Base-by-base conservation (phyloP, 53 echinoderm and acorn worm species). In the Holothuria leucospilota region DNA sequence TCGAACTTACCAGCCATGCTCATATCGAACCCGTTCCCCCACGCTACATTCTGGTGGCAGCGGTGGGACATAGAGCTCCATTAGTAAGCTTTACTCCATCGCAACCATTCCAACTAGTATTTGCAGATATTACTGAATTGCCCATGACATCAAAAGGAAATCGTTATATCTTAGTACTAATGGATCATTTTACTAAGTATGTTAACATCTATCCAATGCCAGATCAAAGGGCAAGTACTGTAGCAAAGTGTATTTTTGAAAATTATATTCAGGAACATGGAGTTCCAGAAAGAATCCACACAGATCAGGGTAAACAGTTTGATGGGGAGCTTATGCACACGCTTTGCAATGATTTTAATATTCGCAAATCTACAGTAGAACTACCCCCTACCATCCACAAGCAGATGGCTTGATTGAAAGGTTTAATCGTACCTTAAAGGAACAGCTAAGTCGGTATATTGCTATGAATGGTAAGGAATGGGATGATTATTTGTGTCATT, bases 261-360 rank as follows among this genome's bases (percentile, higher is more conserved):
- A 77, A 87, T 23, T 87, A 87, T 49, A 13, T 87, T 28, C 62
- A 63, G 12, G 52, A 71, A 2, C 85, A 71, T 6, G 85, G 60
- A 72, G 5, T 39, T n/a, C n/a, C n/a, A n/a, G n/a, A n/a, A n/a
- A n/a, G n/a, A n/a, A n/a, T n/a, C n/a, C n/a, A n/a, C n/a, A 85
- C 85, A 18, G 85, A 85, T 71, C 87, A 87, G 52, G 87, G 87
- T 20, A 77, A 67, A 29, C 87, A 77, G 21, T 87, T 87, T 51
- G 87, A 87, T n/a, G n/a, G n/a, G n/a, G n/a, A n/a, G n/a, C n/a
- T n/a, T n/a, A n/a, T n/a, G n/a, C n/a, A n/a, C n/a, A 18, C 40
- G 77, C 39, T 75, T 12, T 86, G 86, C 39, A 28, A 75, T 25
- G 34, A 7, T 20, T 60, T 86, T 13, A 28, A 49, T 25, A 86